Conservation (phyloP, 2,113 vertebrate genomes). For the Microcebus jonahi region DNA sequence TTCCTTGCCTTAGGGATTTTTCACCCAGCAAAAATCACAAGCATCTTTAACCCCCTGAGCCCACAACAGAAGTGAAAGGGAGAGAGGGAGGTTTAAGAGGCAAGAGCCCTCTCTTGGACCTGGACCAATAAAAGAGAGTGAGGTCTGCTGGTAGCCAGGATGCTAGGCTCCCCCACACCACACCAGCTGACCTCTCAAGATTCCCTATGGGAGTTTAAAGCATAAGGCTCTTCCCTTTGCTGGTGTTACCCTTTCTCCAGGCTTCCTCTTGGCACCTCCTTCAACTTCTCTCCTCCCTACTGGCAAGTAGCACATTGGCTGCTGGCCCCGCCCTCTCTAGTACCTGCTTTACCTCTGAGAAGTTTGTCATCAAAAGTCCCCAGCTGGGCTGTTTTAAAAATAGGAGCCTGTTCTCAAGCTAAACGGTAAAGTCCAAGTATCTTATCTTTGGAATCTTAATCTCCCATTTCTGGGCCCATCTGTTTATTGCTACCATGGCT, state of each 20-base stretch:
- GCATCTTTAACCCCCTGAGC: neutral
- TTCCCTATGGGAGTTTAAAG: neutral
- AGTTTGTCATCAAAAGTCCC: neutral
- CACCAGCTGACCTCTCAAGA: neutral
- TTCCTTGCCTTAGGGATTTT: neutral
- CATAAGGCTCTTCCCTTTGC: neutral
- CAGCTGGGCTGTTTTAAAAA: neutral
- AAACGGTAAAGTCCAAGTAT: neutral
- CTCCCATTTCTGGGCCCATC: neutral
- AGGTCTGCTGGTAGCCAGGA: too few species aligned
- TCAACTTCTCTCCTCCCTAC: neutral
- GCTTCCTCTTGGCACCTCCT: neutral
- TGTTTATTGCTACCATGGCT: neutral
- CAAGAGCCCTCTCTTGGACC: neutral
- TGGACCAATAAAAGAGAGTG: neutral
- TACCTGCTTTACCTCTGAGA: neutral
- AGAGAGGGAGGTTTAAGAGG: neutral
- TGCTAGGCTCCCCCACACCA: too few species aligned
- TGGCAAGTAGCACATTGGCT: neutral
- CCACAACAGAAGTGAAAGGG: neutral
- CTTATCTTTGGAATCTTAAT: neutral
- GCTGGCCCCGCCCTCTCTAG: neutral
- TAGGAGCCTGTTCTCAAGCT: neutral
- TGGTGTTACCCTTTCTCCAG: neutral
- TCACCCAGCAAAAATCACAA: conserved; percentile 5